Conservation (phyloP, 1,140 invertebrate species). For the Drosophila willistoni region DNA sequence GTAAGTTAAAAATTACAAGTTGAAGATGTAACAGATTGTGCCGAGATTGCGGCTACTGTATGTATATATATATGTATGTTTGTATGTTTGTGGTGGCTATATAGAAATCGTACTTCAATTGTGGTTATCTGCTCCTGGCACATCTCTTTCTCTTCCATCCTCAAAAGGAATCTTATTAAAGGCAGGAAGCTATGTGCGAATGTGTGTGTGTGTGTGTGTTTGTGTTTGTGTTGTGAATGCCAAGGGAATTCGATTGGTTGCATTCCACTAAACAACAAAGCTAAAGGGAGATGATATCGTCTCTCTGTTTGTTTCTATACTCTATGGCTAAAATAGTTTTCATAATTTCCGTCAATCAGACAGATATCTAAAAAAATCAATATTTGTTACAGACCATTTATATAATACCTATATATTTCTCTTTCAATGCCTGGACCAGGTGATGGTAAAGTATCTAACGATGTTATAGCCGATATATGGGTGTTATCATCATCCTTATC, state of each 20-base stretch:
- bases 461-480: no score
- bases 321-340: neutral
- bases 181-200: conserved; percentile 22
- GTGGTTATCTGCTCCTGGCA: conserved; percentile 35
- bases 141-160: conserved; percentile 41
- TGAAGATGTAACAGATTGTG: conserved; percentile 53
- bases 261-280: neutral
- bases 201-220: conserved; percentile 37
- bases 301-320: neutral
- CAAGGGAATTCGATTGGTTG: conserved; percentile 4
- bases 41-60: conserved; percentile 70
- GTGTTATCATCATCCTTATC: no score
- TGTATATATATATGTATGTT: neutral
- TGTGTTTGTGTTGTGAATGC: conserved; percentile 12
- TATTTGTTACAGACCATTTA: no score
- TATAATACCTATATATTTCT: no score
- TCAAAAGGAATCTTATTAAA: conserved; percentile 60
- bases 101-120: conserved; percentile 32
- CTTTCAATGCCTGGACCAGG: no score
- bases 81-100: neutral
- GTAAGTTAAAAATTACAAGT: conserved; percentile 80
- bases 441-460: no score
- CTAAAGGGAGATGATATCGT: neutral
- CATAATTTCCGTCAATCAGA: neutral
- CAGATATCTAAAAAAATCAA: no score